Evolutionary conservation across 2,113 vertebrate species (phyloP), one percentile per base, ranked within the genome.

Genomic region (Phyllostomus hastatus): DNA sequence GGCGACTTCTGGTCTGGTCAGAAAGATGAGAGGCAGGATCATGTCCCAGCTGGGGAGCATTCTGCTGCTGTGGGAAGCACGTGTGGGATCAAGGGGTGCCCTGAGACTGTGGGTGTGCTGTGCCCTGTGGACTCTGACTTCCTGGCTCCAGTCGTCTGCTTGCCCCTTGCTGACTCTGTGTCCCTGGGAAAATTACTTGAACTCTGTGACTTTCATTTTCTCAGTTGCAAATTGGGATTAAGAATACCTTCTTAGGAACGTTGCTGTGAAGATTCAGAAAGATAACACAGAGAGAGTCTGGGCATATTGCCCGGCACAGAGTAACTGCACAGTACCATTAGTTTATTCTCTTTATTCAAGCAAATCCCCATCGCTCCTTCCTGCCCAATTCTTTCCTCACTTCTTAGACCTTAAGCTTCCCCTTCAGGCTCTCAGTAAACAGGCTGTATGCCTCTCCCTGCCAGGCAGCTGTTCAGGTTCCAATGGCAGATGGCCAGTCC

Each of bases 401-500:
- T 61, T 85, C 28, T 28, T 35, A 88, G 76, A 22, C 41, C 86
- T 64, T 26, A 69, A 52, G 15, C 28, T 64, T 84, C 46, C 90
- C 50, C 96, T 57, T 7, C 72, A 91, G 91, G 67, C 66, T 78
- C 82, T 84, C 4, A 0, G 48, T 57, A 67, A 76, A 66, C 7
- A 76, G 79, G 38, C 4, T 20, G 38, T 10, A 1, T 0, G 7
- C 59, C 15, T 69, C 52, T 54, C 76, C 67, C 79, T 89, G 78
- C 73, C 50, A 24, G 86, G 57, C 96, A 48, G 79, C 97, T 95
- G 88, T 80, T 95, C 61, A 17, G 52, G 26, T 35, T 90, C 85
- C n/a, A 17, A 19, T 81, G 86, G 93, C 96, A 96, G 97, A 96
- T 96, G 95, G 93, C 89, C 93, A 91, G 1, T 87, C 52, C 61